Conservation (phyloP, 2,797 vertebrate genomes). For the Danio jaintianensis region DNA sequence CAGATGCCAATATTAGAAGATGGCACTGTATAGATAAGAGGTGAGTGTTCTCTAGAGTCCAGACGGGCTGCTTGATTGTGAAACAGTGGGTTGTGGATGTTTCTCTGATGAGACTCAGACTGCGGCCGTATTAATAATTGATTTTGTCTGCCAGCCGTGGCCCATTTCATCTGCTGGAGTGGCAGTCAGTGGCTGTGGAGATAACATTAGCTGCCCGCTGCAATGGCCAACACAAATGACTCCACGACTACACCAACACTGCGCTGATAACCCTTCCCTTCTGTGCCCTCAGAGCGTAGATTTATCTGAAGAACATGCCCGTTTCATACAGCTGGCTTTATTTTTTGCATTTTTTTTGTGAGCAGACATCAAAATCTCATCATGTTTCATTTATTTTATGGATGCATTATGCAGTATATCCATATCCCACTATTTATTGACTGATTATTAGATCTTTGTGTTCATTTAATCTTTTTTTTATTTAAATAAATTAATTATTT, state of each 20-base stretch:
- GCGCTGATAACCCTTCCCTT: slow-evolving; percentile 16
- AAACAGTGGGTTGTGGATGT: slow-evolving; percentile 13
- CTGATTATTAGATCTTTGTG: neutral
- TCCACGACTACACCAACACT: neutral
- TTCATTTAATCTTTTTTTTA: neutral
- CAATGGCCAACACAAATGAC: slow-evolving; percentile 39
- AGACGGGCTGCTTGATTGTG: slow-evolving; percentile 18
- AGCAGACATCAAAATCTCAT: neutral
- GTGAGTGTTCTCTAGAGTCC: slow-evolving; percentile 1
- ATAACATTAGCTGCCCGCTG: neutral
- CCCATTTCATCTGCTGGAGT: slow-evolving; percentile 38
- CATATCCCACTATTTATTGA: neutral
- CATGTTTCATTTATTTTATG: neutral
- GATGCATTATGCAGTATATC: neutral
- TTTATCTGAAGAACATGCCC: neutral
- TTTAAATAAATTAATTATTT: neutral
- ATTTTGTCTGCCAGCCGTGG: slow-evolving; percentile 45
- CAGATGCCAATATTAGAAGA: no score
- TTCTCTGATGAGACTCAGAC: slow-evolving; percentile 36
- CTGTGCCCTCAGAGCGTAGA: neutral
- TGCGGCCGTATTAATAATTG: slow-evolving; percentile 46
- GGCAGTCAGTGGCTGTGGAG: slow-evolving; percentile 32
- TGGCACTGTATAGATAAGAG: neutral
- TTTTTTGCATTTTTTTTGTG: neutral
- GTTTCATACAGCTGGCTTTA: neutral